Evolutionary conservation across 2,888 invertebrate genomes (phyloP).

Genomic region (Timandra comae): DNA sequence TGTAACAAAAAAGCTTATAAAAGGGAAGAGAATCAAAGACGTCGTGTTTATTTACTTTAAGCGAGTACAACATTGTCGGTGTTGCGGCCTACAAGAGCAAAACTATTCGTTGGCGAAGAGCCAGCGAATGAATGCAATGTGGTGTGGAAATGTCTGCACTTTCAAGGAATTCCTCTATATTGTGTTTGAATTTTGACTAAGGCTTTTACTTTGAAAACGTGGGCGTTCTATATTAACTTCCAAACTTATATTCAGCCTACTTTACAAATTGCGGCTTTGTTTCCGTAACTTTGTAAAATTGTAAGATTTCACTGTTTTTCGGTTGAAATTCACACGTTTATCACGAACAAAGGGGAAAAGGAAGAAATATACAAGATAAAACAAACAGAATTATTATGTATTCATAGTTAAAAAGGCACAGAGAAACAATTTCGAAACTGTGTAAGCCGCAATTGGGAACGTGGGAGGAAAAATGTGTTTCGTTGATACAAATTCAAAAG

Average conservation of each 20-base stretch:
- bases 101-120: conserved; percentile 16
- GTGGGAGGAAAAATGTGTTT: conserved; percentile 5
- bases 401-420: not conserved
- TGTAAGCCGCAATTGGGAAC: conserved; percentile 8
- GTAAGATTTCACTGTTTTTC: no score
- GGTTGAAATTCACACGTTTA: conserved; percentile 1
- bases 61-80: not conserved
- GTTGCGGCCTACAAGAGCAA: conserved; percentile 5
- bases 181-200: conserved; percentile 12
- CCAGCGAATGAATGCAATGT: conserved; percentile 11
- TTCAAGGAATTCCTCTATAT: conserved; percentile 6
- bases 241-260: no score
- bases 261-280: no score
- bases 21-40: not conserved
- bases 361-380: not conserved
- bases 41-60: not conserved
- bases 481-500: conserved; percentile 3
- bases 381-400: no score
- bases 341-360: not conserved
- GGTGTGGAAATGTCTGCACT: conserved; percentile 12
- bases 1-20: no score
- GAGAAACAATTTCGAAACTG: conserved; percentile 6
- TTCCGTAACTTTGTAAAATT: no score
- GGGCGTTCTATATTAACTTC: conserved; percentile 9
- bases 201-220: conserved; percentile 5